Percentiles rank a stretch among this genome's conserved stretches.
Conservation (phyloP, 2,797 vertebrate genomes). For the Mareca penelope region DNA sequence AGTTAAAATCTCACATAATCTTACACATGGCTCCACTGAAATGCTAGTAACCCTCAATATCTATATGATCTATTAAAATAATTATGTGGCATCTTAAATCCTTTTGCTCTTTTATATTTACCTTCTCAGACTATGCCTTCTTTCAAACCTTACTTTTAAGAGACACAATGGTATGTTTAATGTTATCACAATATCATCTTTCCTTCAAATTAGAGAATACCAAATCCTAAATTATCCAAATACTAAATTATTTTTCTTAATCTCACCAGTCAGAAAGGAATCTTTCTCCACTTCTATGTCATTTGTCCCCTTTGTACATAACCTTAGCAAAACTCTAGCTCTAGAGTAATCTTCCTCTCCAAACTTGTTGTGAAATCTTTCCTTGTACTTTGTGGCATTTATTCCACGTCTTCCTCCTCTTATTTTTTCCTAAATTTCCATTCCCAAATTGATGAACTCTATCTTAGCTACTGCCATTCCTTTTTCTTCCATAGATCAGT, state of each 20-base stretch:
- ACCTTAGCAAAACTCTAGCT: background rate
- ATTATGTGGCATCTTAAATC: background rate
- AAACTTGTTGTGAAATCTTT: background rate
- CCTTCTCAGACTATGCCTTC: background rate
- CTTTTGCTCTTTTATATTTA: background rate
- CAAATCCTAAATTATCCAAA: background rate
- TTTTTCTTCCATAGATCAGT: background rate
- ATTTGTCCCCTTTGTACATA: background rate
- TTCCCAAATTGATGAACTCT: background rate
- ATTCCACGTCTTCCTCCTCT: background rate
- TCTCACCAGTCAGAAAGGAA: background rate
- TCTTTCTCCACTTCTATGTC: background rate
- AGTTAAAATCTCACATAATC: conserved; percentile 1
- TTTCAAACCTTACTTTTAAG: background rate
- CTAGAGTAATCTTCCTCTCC: background rate
- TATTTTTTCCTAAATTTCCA: background rate
- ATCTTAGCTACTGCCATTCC: background rate
- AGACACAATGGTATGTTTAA: background rate
- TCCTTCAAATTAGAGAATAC: background rate
- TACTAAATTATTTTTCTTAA: background rate
- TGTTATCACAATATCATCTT: background rate
- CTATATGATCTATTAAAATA: background rate
- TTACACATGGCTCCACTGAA: background rate
- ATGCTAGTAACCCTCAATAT: background rate
- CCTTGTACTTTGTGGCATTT: background rate